phyloP scores from a whole-genome alignment of 2,113 vertebrate genomes.

The Labeo catla region DNA sequence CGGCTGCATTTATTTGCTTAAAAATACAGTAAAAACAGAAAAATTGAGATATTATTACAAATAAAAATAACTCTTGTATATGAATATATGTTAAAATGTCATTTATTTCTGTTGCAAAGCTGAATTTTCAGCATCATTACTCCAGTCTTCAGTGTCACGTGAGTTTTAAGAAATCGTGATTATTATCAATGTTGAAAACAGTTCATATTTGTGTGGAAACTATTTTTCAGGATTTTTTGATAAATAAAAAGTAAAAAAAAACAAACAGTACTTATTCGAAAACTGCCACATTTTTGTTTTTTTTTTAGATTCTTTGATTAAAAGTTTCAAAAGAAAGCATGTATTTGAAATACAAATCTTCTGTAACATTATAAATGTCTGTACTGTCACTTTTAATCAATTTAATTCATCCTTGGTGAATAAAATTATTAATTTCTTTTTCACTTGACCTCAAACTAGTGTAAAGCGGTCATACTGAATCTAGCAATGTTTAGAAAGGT shows the following conservation, averaged over 20 bases:
- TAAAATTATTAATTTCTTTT: not conserved
- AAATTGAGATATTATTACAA: no score
- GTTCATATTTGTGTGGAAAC: no score
- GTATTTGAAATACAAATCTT: not conserved
- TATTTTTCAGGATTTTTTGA: no score
- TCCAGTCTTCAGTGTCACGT: not conserved
- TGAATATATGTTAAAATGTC: no score
- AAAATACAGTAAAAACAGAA: no score
- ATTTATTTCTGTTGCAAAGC: not conserved
- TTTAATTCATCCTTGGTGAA: not conserved
- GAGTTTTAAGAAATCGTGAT: not conserved
- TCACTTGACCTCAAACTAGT: not conserved
- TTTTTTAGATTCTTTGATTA: not conserved
- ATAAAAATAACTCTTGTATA: no score
- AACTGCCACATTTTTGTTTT: no score
- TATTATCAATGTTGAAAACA: no score
- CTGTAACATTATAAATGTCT: not conserved
- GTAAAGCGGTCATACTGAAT: not conserved
- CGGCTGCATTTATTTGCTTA: no score
- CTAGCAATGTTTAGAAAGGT: not conserved
- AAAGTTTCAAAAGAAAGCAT: not conserved
- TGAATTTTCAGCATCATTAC: not conserved
- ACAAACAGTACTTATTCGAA: no score
- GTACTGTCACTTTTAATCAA: not conserved
- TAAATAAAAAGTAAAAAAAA: no score